Base-by-base conservation (phyloP, 2,888 invertebrate genomes). In the Drosophila buzzatii region DNA sequence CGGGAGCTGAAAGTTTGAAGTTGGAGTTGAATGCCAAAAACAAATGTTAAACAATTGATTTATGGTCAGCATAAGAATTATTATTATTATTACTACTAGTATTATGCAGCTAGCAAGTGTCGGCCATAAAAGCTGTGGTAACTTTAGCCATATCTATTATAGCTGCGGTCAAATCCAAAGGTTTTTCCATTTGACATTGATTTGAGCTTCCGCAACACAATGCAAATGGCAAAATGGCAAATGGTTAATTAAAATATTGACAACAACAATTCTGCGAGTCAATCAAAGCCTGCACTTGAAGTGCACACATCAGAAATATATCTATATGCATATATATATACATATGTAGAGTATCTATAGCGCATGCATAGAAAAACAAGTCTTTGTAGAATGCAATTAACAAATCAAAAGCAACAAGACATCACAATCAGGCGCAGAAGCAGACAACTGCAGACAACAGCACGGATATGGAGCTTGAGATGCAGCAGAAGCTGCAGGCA, bases 181-280 rank as follows among this genome's bases (percentile, higher is more conserved):
- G 63, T 64, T 57, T 55, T 61, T 42, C 59, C 44, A 59, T 51
- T 65, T 81, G 83, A 85, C 85, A 74, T 88, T 85, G 85, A 88
- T 85, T 76, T 73, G 77, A 69, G 58, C 81, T 88, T 85, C 85
- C 85, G 82, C 73, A 51, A 33, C 18, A 72, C 66, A 71, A 70
- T 82, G 72, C 60, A 75, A 79, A 68, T 73, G 66, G 59, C 79
- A n/a, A 16, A 47, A 27, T 27, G 66, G 58, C 79, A 74, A 71
- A 69, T 69, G 71, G 65, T 76, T 88, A 85, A 88, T 88, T 82
- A 77, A 85, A 85, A 85, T 79, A 70, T 68, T 73, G 74, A 63
- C 61, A 62, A 81, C 56, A 57, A 71, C 72, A 81, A 88, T 83
- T 85, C 71, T 78, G 73, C 55, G 76, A 88, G 89, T 86, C 85